Conservation (phyloP, 2,113 vertebrate genomes). For the Chaetops frenatus region DNA sequence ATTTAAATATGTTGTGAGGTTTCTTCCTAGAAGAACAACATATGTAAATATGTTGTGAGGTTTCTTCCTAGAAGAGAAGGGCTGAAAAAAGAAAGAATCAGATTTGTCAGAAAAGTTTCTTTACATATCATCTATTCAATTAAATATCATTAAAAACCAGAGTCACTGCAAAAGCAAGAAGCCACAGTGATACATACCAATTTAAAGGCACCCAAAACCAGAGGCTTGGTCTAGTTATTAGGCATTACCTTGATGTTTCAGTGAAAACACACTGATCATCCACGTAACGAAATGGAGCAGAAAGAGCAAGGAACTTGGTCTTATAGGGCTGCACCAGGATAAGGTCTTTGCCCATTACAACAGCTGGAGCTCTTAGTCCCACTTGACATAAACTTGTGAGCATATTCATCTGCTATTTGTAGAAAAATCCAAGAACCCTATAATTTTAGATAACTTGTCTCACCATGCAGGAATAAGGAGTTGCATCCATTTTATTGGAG, state of each 20-base stretch:
- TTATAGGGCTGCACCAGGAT: neutral
- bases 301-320: neutral
- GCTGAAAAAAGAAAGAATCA: neutral
- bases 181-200: neutral
- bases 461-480: neutral
- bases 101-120: neutral
- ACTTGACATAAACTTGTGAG: neutral
- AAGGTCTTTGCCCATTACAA: neutral
- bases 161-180: neutral
- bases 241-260: neutral
- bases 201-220: neutral
- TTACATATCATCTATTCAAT: neutral
- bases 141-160: neutral
- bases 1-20: neutral
- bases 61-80: neutral
- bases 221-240: neutral
- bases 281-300: neutral
- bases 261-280: neutral
- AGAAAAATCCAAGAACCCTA: neutral
- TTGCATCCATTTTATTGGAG: neutral
- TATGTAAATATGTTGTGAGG: neutral
- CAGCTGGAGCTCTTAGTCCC: neutral
- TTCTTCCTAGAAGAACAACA: neutral
- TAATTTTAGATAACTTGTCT: neutral
- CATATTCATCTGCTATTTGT: neutral